Percentiles rank a stretch among this genome's conserved stretches.
Conservation (phyloP, 2,797 vertebrate genomes). For the Diceros bicornis region DNA sequence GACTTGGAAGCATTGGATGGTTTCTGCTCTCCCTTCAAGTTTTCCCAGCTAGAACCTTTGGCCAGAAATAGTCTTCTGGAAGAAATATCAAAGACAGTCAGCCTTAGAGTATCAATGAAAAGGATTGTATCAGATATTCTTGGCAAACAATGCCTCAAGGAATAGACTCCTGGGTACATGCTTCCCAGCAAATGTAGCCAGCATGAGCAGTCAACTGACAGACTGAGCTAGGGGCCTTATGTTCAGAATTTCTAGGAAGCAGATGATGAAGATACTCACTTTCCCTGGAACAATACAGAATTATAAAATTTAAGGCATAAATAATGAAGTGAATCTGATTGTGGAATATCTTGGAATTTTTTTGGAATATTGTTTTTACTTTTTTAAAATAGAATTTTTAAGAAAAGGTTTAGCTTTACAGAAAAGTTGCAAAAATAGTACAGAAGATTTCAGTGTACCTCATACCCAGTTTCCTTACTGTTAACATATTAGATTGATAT, state of each 20-base stretch:
- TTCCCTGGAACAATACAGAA: not conserved
- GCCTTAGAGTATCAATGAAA: not conserved
- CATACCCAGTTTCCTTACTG: not conserved
- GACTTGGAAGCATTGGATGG: not conserved
- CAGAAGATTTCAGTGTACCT: not conserved
- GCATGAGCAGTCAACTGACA: not conserved
- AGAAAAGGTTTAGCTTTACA: not conserved
- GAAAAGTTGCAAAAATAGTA: not conserved
- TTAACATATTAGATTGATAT: not conserved
- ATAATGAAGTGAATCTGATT: not conserved
- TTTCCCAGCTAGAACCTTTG: not conserved
- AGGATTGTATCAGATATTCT: not conserved
- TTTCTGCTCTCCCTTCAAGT: not conserved
- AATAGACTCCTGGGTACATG: not conserved
- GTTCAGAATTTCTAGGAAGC: not conserved
- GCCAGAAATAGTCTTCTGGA: not conserved
- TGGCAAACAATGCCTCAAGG: not conserved
- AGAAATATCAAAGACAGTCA: not conserved
- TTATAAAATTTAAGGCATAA: not conserved
- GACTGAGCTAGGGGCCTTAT: accelerated
- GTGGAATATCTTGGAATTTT: not conserved
- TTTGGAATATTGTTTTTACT: not conserved
- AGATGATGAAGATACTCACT: not conserved
- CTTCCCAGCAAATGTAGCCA: not conserved
- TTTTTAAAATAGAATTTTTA: not conserved